Conservation (phyloP, 2,797 vertebrate species). For the Alosa sapidissima region DNA sequence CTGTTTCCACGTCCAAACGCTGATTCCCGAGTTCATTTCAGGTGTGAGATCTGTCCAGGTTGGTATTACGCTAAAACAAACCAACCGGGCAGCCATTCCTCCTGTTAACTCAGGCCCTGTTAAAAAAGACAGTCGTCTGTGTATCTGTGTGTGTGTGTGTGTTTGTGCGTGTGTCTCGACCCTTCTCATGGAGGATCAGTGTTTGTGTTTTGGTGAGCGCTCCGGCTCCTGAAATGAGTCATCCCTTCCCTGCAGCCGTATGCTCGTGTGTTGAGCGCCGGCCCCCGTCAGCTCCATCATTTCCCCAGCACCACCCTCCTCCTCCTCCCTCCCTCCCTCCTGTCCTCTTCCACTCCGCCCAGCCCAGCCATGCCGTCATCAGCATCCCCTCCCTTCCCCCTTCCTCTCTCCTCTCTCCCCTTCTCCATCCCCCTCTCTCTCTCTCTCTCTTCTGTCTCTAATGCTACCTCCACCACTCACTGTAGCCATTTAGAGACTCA, state of each 20-base stretch:
- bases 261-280: background rate
- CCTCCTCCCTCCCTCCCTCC: background rate
- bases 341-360: background rate
- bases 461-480: background rate
- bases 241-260: constrained; percentile 5
- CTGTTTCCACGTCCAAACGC: background rate
- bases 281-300: constrained; percentile 2
- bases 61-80: background rate
- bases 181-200: background rate
- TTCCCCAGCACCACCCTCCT: background rate
- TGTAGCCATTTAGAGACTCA: background rate
- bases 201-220: constrained; percentile 4
- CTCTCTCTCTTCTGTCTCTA: background rate
- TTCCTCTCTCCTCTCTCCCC: background rate
- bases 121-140: background rate
- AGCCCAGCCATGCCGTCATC: background rate
- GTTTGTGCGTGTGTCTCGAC: background rate
- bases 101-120: background rate
- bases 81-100: background rate
- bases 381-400: background rate
- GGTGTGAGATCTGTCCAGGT: background rate
- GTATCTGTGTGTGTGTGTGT: background rate
- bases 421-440: background rate
- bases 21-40: background rate
- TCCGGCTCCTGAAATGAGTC: constrained; percentile 2